Evolutionary conservation across 1,140 invertebrate species (phyloP), one percentile per base, ranked within the genome.

Genomic region (Heterodera carotae): DNA sequence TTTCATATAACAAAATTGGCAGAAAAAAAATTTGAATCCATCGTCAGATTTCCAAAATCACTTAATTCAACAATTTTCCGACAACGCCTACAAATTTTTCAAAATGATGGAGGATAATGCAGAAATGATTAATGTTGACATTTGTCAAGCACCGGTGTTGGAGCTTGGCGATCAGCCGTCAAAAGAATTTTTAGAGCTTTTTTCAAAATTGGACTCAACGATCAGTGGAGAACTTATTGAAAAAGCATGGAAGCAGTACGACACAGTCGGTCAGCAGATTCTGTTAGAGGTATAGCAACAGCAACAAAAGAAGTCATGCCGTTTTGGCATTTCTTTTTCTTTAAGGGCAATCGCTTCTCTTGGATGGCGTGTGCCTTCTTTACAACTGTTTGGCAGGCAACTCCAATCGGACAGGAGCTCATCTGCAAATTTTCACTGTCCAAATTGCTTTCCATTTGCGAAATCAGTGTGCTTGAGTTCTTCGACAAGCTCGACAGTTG

Each of bases 401-500:
- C 84, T 10, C 84, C 84, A n/a, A 22, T 84, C 29, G 72, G 82
- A 25, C 81, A 85, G 39, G 83, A 83, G 68, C 82, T 78, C 33
- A 48, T 67, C 39, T 84, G 67, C 67, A 53, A 72, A 36, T 83
- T 75, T 56, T 83, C 82, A 10, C 39, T 83, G 8, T 78, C 60
- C 7, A 79, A 81, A 68, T 74, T 83, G 7, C 48, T 83, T 12
- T 78, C 80, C 43, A 75, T 81, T 22, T 83, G 84, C 34, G 77
- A 83, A 53, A 53, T 78, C 88, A 94, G 93, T 84, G 90, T 98
- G 59, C 93, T 94, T 76, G 93, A 97, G 81, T 99, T 99, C 90
- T 97, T 98, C 88, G 92, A 91, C 66, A 98, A 97, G 89, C 96
- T 95, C 84, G 94, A 94, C 87, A 93, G 93, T 85, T 98, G 96